Conservation (phyloP, 2,888 invertebrate genomes). For the Scaptomyza flava region DNA sequence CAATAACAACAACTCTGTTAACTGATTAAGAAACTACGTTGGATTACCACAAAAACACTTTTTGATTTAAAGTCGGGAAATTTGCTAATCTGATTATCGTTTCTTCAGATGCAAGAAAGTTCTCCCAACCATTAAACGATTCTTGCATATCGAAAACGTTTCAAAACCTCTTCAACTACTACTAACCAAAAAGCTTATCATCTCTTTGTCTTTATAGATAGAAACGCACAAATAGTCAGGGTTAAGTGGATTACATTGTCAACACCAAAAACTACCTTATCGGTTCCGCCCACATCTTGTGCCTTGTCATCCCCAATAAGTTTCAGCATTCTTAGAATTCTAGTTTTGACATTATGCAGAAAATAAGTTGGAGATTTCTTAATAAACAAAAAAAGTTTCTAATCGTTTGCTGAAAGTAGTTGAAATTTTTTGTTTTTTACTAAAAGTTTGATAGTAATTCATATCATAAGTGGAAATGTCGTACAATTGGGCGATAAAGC, state of each 20-base stretch:
- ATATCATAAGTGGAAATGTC: too few relatives aligned
- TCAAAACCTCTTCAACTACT: not conserved
- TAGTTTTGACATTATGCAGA: not conserved
- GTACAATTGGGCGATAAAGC: too few relatives aligned
- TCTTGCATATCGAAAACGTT: not conserved
- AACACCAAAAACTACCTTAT: slow-evolving; percentile 9
- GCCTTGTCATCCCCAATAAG: slow-evolving; percentile 10
- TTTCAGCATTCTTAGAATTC: slow-evolving; percentile 3
- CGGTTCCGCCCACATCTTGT: slow-evolving; percentile 19
- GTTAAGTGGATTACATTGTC: not conserved
- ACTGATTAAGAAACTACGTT: too few relatives aligned
- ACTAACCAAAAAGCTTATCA: not conserved
- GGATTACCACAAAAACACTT: too few relatives aligned
- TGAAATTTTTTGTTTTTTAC: not conserved
- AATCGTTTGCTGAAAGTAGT: not conserved
- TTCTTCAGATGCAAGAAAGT: too few relatives aligned
- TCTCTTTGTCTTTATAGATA: too few relatives aligned
- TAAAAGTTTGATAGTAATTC: not conserved
- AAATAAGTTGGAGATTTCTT: not conserved
- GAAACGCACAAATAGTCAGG: not conserved
- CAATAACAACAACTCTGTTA: too few relatives aligned
- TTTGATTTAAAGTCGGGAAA: too few relatives aligned
- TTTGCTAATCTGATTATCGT: too few relatives aligned
- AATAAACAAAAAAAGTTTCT: not conserved
- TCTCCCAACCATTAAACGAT: too few relatives aligned